Base-by-base conservation (phyloP, 2,113 vertebrate species). In the Heteronetta atricapilla region DNA sequence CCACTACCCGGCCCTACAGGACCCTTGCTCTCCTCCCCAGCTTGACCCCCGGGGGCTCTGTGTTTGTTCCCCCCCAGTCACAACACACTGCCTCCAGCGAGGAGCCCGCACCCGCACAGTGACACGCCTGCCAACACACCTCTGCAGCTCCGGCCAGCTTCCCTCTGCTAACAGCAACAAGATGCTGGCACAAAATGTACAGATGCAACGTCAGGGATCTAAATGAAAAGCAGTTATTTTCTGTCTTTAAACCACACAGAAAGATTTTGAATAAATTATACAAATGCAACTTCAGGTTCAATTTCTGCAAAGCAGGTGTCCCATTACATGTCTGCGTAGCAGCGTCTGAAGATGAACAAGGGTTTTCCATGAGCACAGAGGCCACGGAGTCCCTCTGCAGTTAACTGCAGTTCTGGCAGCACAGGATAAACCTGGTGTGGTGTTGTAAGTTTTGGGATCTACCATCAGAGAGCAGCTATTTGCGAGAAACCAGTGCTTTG, bases 131-230 rank as follows among this genome's bases (percentile, higher is more conserved):
- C 46, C 46, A 44, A 44, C 46, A 21, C 46, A 21, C 20, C 46
- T 20, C 46, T 48, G 20, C 46, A 48, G 46, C 46, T 48, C 46
- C 20, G 4, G 46, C 20, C 46, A 21, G 46, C 6, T 23, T 19
- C 21, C 19, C 46, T 42, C 1, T 5, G 0, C 16, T 6, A 5
- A 19, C 10, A 52, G 52, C 68, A 76, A 8, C 0, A 0, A 31
- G 53, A 20, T 40, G 8, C 11, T 9, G 52, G 31, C 40, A 58
- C 59, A 36, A 64, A 36, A 14, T 2, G 16, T 5, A n/a, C 56
- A 38, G 19, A 34, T 50, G 31, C n/a, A n/a, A 7, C 0, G 31
- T 21, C 66, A 34, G 50, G 33, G 31, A 73, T 12, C 53, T 38
- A 29, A 78, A 21, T 3, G 10, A 50, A 23, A 28, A 0, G 4